These are phyloP conservation scores for Mionectes macconnelli DNA, from an alignment of 2,113 vertebrate genomes.

Conservation along the genomic window DNA sequence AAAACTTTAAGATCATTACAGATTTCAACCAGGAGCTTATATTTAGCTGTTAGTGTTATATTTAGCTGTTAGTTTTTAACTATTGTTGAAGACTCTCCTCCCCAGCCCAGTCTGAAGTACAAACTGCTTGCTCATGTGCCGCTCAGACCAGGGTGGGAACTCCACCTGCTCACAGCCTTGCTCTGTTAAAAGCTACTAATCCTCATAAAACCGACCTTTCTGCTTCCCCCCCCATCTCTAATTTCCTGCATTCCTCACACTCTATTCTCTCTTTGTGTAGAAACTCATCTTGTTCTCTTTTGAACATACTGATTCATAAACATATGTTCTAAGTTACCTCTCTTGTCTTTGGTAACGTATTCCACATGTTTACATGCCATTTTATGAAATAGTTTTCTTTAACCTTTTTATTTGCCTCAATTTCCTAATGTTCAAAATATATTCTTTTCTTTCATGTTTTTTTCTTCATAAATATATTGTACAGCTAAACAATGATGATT, in stretches of 20 bases:
- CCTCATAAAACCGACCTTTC: conserved; percentile 55
- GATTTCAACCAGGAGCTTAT: background rate
- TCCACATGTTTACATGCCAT: conserved; percentile 63
- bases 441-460: conserved; percentile 65
- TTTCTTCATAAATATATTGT: conserved; percentile 68
- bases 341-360: conserved; percentile 70
- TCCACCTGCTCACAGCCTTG: conserved; percentile 66
- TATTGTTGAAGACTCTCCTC: background rate
- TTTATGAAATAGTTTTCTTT: conserved; percentile 70
- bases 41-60: background rate
- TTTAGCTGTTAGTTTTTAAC: background rate
- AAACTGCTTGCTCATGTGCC: conserved; percentile 6
- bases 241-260: conserved; percentile 51
- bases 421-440: conserved; percentile 68
- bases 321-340: conserved; percentile 73
- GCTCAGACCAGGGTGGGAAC: conserved; percentile 42
- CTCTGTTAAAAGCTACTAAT: conserved; percentile 68
- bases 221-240: conserved; percentile 2
- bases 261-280: conserved; percentile 64
- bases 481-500: conserved; percentile 66
- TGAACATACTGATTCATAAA: conserved; percentile 57
- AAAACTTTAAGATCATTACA: background rate
- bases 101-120: background rate
- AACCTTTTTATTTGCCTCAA: conserved; percentile 70
- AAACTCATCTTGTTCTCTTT: conserved; percentile 55